A percentile compares a stretch with the other conserved stretches of the same genome.
These are phyloP conservation scores for Tachycineta bicolor DNA, from an alignment of 2,113 vertebrate genomes.

Conservation along the genomic window DNA sequence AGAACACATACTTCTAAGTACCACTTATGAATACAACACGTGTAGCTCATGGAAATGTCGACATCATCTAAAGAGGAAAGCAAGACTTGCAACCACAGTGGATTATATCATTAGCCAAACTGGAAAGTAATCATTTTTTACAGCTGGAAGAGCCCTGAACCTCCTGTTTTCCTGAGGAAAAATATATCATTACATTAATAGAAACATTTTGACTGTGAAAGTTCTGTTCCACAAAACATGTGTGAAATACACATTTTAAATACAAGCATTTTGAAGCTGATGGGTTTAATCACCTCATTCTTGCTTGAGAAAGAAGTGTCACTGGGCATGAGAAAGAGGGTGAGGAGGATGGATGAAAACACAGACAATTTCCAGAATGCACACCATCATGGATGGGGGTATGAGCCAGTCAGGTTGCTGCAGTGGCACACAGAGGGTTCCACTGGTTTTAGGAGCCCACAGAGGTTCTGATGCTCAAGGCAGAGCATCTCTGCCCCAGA, in stretches of 20 bases:
- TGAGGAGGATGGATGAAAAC: not conserved
- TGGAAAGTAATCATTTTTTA: slow-evolving; percentile 50
- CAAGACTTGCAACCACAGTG: slow-evolving; percentile 51
- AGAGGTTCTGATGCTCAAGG: not conserved
- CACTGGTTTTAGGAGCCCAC: not conserved
- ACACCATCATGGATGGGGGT: not conserved
- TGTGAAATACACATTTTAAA: not conserved
- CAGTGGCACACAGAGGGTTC: not conserved
- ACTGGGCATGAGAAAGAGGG: not conserved
- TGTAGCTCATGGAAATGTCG: slow-evolving; percentile 59
- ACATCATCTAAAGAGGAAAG: slow-evolving; percentile 64
- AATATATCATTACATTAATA: not conserved
- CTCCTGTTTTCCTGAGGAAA: slow-evolving; percentile 5
- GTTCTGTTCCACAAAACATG: not conserved
- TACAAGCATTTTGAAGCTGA: not conserved
- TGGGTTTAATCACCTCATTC: not conserved
- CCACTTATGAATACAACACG: slow-evolving; percentile 67
- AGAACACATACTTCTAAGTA: slow-evolving; percentile 61
- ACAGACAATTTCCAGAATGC: not conserved
- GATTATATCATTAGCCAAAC: slow-evolving; percentile 67
- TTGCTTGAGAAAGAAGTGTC: not conserved
- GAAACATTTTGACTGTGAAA: not conserved
- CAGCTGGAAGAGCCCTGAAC: slow-evolving; percentile 25
- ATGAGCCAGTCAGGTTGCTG: not conserved
- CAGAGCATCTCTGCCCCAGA: not conserved